Evolutionary conservation across 2,888 invertebrate species (phyloP), one percentile per base, ranked within the genome.

Genomic region (Volucella bombylans): DNA sequence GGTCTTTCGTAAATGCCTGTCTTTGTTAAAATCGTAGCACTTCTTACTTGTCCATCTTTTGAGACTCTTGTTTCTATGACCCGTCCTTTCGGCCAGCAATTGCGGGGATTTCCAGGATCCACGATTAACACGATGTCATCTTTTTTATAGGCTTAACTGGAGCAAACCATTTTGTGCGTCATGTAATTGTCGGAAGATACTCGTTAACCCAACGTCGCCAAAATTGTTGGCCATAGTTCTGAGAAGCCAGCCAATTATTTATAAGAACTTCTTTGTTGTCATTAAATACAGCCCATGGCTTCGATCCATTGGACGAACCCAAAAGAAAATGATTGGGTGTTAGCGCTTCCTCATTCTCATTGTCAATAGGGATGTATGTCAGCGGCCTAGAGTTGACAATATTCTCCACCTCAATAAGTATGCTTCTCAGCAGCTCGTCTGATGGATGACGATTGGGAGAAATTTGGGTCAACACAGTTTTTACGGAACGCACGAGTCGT

Each of bases 161-260:
- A 10, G 61, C 65, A 49, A 86, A 86, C 87, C 87, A 87, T 59
- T 87, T 86, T 8, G 64, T 55, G 1, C 85, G 67, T 1, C 74
- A 62, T 6, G 82, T 85, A 43, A 85, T 71, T 2, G 67, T 69
- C n/a, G 82, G 83, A 4, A 85, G 18, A 50, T 83, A 85, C 54
- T 82, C 79, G 8, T n/a, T 62, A 0, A 77, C 43, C 82, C 85
- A 85, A 10, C 72, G 49, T 12, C 31, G 59, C 86, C 83, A 86
- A 38, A 83, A 86, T 2, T 54, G 23, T 10, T 82, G 50, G 0
- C 76, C 68, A 11, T 82, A 61, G 47, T 71, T 59, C 31, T 86
- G 85, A n/a, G 80, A 67, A 41, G 49, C 47, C 18, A 43, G 39
- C 87, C 82, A 80, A 18, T 61, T 49, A 43, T 43, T 64, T 23